Evolutionary conservation across 2,888 invertebrate genomes (phyloP).

Genomic region (Digitonthophagus gazella): DNA sequence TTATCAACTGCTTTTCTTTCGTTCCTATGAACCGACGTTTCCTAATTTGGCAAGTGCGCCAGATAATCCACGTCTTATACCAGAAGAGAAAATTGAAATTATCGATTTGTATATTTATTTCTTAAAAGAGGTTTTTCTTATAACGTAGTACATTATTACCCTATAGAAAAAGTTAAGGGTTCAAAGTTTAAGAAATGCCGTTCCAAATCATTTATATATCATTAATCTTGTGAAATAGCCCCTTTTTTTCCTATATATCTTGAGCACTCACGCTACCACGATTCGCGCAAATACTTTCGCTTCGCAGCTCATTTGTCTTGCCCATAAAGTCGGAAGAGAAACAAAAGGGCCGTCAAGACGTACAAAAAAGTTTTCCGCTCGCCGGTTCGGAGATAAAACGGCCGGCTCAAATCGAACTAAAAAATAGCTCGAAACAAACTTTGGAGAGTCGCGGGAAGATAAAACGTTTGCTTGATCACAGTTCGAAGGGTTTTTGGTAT

Average conservation of each 20-base stretch:
- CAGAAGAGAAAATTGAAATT: too few species aligned
- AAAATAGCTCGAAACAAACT: neutral
- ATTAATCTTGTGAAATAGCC: neutral
- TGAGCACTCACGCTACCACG: neutral
- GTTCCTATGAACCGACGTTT: neutral
- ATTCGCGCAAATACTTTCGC: slow-evolving; percentile 10
- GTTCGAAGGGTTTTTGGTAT: neutral
- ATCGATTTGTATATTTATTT: too few species aligned
- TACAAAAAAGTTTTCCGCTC: slow-evolving; percentile 1
- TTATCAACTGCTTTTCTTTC: slow-evolving; percentile 13
- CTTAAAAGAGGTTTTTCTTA: neutral
- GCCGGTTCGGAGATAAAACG: neutral
- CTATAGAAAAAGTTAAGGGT: neutral
- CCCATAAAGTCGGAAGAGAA: slow-evolving; percentile 13
- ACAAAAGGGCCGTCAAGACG: slow-evolving; percentile 9
- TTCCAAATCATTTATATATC: neutral
- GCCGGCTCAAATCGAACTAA: neutral
- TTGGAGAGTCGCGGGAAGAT: neutral
- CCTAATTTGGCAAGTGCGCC: neutral
- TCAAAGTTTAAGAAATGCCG: neutral
- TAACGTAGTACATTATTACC: neutral
- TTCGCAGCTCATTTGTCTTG: slow-evolving; percentile 13
- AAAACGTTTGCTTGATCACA: too few species aligned
- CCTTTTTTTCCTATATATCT: neutral
- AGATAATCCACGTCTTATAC: too few species aligned